Percentiles rank a stretch among this genome's conserved stretches.
These are phyloP conservation scores for Momotus momota DNA, from an alignment of 2,797 vertebrate species.

Conservation along the genomic window DNA sequence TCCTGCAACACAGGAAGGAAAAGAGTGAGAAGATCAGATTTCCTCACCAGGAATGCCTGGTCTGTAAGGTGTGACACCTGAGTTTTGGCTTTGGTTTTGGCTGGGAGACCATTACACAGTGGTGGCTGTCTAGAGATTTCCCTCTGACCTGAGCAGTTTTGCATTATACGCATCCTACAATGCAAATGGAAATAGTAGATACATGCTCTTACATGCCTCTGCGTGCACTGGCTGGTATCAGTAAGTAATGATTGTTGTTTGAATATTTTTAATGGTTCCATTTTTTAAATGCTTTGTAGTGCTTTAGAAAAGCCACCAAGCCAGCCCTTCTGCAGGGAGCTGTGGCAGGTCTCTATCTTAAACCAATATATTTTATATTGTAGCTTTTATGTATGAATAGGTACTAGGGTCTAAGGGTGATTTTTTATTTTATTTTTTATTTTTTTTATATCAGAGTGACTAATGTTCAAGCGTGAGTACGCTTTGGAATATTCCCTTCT, in stretches of 20 bases:
- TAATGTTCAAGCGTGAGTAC: not conserved
- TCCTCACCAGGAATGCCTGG: not conserved
- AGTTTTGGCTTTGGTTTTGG: not conserved
- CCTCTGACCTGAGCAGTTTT: not conserved
- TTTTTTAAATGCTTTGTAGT: not conserved
- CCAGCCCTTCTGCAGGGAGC: not conserved
- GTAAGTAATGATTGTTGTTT: not conserved
- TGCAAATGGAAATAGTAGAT: not conserved
- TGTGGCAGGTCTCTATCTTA: not conserved
- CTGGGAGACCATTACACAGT: accelerated
- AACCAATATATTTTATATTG: not conserved
- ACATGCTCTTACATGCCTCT: not conserved
- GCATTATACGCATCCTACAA: not conserved
- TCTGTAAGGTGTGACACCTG: not conserved
- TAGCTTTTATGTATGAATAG: not conserved
- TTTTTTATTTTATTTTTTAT: not conserved
- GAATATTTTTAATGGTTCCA: not conserved
- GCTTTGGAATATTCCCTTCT: not conserved
- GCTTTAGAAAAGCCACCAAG: not conserved
- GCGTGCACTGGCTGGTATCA: not conserved
- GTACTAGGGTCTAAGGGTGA: not conserved
- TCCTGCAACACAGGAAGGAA: not conserved
- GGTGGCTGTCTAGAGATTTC: not conserved
- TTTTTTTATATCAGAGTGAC: not conserved
- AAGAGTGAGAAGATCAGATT: not conserved